Conservation (phyloP, 2,888 invertebrate species). For the Cybosia mesomella region DNA sequence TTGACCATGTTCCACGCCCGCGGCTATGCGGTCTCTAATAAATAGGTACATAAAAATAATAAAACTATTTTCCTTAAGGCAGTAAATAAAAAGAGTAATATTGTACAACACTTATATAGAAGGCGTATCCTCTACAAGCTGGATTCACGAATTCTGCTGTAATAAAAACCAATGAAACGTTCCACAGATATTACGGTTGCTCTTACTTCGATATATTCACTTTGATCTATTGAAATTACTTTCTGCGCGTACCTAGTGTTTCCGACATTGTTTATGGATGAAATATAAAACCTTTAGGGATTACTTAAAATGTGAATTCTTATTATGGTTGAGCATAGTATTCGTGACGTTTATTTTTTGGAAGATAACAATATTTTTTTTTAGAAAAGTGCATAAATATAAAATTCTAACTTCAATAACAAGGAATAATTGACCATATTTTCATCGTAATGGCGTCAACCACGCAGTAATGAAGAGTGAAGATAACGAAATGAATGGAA, state of each 20-base stretch:
- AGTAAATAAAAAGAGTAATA: background rate
- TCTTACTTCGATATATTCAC: constrained; percentile 13
- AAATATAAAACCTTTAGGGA: constrained; percentile 1
- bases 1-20: background rate
- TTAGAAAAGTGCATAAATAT: too few species aligned
- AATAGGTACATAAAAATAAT: background rate
- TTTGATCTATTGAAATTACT: constrained; percentile 35
- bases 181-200: constrained; percentile 2
- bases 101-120: background rate
- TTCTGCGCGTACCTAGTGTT: constrained; percentile 10
- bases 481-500: too few species aligned
- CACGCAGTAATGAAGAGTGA: too few species aligned
- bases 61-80: background rate
- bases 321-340: background rate
- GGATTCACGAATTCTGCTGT: constrained; percentile 10
- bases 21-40: background rate
- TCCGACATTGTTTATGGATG: background rate
- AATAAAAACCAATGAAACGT: constrained; percentile 23
- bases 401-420: too few species aligned
- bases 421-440: too few species aligned
- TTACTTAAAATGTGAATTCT: background rate
- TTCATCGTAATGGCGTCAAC: too few species aligned
- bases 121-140: background rate
- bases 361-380: too few species aligned
- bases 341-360: too few species aligned